Conservation (phyloP, 1,140 invertebrate species). For the Lordiphosa clarofinis region DNA sequence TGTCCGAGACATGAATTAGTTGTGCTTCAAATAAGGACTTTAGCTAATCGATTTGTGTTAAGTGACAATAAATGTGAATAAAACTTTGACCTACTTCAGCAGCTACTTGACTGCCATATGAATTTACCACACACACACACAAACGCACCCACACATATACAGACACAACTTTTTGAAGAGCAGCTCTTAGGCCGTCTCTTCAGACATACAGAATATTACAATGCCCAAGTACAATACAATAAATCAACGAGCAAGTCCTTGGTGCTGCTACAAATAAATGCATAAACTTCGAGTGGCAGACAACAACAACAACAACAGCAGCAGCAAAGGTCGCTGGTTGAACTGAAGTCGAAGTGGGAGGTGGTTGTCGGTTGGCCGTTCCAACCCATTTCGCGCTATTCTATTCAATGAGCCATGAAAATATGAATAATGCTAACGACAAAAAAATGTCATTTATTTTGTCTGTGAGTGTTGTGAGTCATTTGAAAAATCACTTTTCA, state of each 20-base stretch:
- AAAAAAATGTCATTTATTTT: conserved; percentile 32
- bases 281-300: conserved; percentile 65
- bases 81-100: conserved; percentile 38
- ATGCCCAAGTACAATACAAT: conserved; percentile 60
- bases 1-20: no score
- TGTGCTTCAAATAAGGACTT: no score
- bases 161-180: conserved; percentile 25
- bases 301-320: conserved; percentile 33
- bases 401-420: conserved; percentile 69
- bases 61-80: conserved; percentile 29
- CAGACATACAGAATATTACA: conserved; percentile 52
- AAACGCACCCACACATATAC: conserved; percentile 4
- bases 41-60: conserved; percentile 11
- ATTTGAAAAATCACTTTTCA: no score
- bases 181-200: conserved; percentile 26
- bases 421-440: conserved; percentile 53
- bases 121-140: conserved; percentile 40
- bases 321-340: not conserved
- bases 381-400: conserved; percentile 50
- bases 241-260: conserved; percentile 51
- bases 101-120: conserved; percentile 52
- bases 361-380: conserved; percentile 38
- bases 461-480: no score
- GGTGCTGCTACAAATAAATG: conserved; percentile 61
- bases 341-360: not conserved